A percentile compares a stretch with the other conserved stretches of the same genome.
These are phyloP conservation scores for Gnatocerus cornutus DNA, from an alignment of 2,888 invertebrate genomes.

Conservation along the genomic window DNA sequence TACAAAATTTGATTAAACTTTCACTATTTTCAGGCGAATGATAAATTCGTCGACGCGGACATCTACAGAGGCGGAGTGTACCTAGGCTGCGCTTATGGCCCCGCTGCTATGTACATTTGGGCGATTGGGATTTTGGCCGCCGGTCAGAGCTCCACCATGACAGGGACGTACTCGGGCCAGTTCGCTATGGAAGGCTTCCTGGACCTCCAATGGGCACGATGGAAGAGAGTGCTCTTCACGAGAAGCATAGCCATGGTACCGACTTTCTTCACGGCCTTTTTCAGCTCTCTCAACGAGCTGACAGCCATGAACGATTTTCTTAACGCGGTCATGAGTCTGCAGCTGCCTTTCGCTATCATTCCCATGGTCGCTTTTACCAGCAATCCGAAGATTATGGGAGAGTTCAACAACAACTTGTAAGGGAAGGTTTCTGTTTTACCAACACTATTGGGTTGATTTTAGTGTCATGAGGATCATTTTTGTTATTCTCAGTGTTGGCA, in stretches of 20 bases:
- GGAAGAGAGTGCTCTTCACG: slow-evolving; percentile 90
- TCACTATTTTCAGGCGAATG: slow-evolving; percentile 66
- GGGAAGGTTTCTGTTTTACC: slow-evolving; percentile 58
- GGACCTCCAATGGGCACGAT: slow-evolving; percentile 86
- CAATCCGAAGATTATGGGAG: slow-evolving; percentile 84
- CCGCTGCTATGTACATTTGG: slow-evolving; percentile 87
- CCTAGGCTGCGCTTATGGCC: slow-evolving; percentile 83
- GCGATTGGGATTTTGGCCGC: slow-evolving; percentile 86
- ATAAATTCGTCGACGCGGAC: slow-evolving; percentile 76
- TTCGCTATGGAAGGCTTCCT: slow-evolving; percentile 94
- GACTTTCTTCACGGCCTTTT: slow-evolving; percentile 81
- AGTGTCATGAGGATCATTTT: slow-evolving; percentile 80
- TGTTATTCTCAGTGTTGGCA: slow-evolving; percentile 76
- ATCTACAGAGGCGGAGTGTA: slow-evolving; percentile 83
- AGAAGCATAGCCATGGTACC: slow-evolving; percentile 87
- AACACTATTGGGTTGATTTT: slow-evolving; percentile 61
- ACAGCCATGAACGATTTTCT: slow-evolving; percentile 87
- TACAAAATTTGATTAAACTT: slow-evolving; percentile 36
- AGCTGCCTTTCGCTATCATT: slow-evolving; percentile 88
- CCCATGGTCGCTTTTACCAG: slow-evolving; percentile 91
- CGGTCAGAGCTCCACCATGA: slow-evolving; percentile 89
- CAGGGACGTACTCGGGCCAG: slow-evolving; percentile 88
- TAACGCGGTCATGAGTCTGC: slow-evolving; percentile 91
- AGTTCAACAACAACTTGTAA: slow-evolving; percentile 85
- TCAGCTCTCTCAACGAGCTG: slow-evolving; percentile 78